Percentiles rank a stretch among this genome's conserved stretches.
phyloP scores from a whole-genome alignment of 2,113 vertebrate species.

The Peromyscus maniculatus region DNA sequence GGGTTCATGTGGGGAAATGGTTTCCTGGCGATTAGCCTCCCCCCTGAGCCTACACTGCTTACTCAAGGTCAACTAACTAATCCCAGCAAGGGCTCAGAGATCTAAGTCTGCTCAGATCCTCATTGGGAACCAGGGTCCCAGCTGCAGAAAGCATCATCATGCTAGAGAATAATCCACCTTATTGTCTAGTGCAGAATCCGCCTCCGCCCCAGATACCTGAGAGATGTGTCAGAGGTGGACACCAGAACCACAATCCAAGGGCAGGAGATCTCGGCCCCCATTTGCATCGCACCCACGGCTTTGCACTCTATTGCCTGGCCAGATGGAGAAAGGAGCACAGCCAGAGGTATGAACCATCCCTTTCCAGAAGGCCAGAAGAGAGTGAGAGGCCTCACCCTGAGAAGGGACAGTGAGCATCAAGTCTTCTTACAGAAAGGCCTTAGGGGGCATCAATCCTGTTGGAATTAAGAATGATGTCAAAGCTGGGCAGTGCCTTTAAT shows the following conservation, averaged over 20 bases:
- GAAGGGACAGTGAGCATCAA: background rate
- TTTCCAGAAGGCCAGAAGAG: fast-evolving
- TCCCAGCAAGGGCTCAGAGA: background rate
- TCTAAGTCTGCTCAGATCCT: background rate
- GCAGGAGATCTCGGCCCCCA: constrained; percentile 92
- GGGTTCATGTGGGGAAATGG: background rate
- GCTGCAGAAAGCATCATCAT: too few relatives aligned
- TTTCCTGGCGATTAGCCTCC: background rate
- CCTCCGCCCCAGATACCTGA: constrained; percentile 92
- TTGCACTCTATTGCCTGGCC: constrained; percentile 90
- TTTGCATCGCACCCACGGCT: constrained; percentile 94
- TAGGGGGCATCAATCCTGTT: background rate
- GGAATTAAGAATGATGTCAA: background rate
- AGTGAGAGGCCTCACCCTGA: background rate
- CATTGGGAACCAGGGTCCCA: background rate
- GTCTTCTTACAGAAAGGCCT: background rate
- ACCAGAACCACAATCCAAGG: constrained; percentile 92
- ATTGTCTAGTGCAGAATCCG: constrained; percentile 88
- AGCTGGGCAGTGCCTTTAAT: background rate
- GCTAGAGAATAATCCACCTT: background rate
- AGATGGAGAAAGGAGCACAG: constrained; percentile 96
- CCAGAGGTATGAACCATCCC: constrained; percentile 89
- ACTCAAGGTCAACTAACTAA: background rate
- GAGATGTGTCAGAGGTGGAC: constrained; percentile 91
- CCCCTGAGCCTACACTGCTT: background rate